phyloP scores from a whole-genome alignment of 1,140 invertebrate species.

The Lepidotrigona ventralis region DNA sequence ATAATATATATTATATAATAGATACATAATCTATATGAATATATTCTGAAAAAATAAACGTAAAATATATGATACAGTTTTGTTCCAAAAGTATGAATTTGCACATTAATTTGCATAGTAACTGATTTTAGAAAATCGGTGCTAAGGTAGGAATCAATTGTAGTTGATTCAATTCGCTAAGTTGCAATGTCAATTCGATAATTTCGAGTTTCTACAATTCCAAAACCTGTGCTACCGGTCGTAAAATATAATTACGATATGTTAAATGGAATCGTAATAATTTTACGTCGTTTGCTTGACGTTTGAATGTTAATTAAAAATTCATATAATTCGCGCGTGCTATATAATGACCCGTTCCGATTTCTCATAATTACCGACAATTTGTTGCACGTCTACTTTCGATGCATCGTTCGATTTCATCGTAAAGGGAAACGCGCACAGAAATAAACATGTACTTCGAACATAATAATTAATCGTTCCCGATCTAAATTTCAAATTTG shows the following conservation, averaged over 20 bases:
- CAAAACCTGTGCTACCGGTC: not conserved
- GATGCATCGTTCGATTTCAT: not conserved
- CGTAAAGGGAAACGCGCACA: not conserved
- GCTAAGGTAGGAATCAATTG: not conserved
- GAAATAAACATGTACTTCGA: not conserved
- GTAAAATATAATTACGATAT: accelerated
- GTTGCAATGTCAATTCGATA: not conserved
- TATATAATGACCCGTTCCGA: not conserved
- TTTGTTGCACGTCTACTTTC: not conserved
- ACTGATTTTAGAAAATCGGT: not conserved
- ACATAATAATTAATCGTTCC: not conserved
- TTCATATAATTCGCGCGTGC: not conserved
- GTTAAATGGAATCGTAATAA: not conserved
- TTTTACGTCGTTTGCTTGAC: not conserved
- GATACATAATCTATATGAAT: too few species aligned
- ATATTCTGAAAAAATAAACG: too few species aligned
- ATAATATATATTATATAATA: too few species aligned
- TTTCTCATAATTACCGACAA: not conserved
- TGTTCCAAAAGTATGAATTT: too few species aligned
- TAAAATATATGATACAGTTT: too few species aligned
- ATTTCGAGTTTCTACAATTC: not conserved
- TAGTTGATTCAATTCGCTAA: not conserved
- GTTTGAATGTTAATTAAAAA: not conserved
- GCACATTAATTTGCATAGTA: too few species aligned
- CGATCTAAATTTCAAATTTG: not conserved